Conservation (phyloP, 2,797 vertebrate species). For the Tokudaia muenninki region DNA sequence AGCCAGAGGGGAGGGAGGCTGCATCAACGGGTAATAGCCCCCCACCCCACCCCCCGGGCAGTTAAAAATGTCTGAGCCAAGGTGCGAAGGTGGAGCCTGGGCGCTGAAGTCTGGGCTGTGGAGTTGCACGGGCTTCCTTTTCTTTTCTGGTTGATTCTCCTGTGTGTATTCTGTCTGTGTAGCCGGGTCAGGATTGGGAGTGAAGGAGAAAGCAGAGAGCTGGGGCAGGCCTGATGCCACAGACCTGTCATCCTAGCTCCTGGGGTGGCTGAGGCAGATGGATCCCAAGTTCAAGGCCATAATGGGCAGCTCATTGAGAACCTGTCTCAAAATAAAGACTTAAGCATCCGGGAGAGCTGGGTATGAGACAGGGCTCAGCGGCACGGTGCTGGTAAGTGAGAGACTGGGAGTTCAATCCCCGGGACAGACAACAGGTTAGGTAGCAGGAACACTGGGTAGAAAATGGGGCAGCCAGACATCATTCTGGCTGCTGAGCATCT, state of each 20-base stretch:
- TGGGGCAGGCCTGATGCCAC: neutral
- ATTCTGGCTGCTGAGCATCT: neutral
- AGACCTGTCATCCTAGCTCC: neutral
- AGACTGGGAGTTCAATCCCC: neutral
- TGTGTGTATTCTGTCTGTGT: neutral
- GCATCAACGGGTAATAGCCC: neutral
- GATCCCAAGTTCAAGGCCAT: neutral
- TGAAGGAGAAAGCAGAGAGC: neutral
- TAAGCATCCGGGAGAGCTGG: accelerated
- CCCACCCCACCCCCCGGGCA: neutral
- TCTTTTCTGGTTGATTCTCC: neutral
- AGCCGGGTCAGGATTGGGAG: accelerated
- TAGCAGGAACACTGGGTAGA: neutral
- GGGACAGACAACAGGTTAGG: neutral
- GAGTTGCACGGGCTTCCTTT: accelerated
- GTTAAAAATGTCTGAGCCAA: neutral
- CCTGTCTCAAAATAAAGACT: neutral
- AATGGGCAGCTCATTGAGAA: neutral
- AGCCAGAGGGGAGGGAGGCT: neutral
- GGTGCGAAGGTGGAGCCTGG: accelerated
- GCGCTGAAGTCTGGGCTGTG: accelerated
- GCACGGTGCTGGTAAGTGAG: neutral
- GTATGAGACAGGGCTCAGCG: neutral
- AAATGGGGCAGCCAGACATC: accelerated
- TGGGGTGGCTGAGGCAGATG: neutral